Conservation (phyloP, 2,113 vertebrate species). For the Hoplias malabaricus region DNA sequence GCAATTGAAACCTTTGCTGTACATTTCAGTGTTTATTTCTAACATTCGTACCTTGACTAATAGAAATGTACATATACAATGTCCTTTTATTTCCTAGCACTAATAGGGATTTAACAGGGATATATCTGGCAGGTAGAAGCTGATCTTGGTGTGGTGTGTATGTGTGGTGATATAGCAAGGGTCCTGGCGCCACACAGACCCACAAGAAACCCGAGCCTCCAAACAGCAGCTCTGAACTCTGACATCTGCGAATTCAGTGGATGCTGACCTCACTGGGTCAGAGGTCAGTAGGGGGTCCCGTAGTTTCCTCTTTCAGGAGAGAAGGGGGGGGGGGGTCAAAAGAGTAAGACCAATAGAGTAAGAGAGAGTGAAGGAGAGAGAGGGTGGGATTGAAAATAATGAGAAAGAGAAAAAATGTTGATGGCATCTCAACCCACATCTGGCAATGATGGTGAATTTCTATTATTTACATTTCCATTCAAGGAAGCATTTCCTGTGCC, state of each 20-base stretch:
- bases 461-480: slow-evolving; percentile 54
- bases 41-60: too few relatives aligned
- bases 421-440: slow-evolving; percentile 49
- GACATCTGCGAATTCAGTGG: slow-evolving; percentile 86
- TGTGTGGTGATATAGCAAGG: slow-evolving; percentile 13
- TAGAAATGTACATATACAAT: too few relatives aligned
- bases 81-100: too few relatives aligned
- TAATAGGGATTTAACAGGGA: too few relatives aligned
- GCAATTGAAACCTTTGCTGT: too few relatives aligned
- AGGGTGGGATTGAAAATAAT: slow-evolving; percentile 14
- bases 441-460: slow-evolving; percentile 50
- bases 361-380: neutral
- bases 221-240: slow-evolving; percentile 77
- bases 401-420: slow-evolving; percentile 55
- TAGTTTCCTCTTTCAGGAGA: slow-evolving; percentile 80
- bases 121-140: slow-evolving; percentile 72
- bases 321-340: neutral
- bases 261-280: slow-evolving; percentile 80
- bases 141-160: slow-evolving; percentile 57
- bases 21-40: too few relatives aligned
- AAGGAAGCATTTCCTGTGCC: slow-evolving; percentile 50
- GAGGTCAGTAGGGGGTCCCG: slow-evolving; percentile 75
- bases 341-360: neutral
- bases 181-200: slow-evolving; percentile 80
- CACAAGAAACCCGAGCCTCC: slow-evolving; percentile 77